Base-by-base conservation (phyloP, 53 echinoderm and acorn worm species). In the Patiria pectinifera region DNA sequence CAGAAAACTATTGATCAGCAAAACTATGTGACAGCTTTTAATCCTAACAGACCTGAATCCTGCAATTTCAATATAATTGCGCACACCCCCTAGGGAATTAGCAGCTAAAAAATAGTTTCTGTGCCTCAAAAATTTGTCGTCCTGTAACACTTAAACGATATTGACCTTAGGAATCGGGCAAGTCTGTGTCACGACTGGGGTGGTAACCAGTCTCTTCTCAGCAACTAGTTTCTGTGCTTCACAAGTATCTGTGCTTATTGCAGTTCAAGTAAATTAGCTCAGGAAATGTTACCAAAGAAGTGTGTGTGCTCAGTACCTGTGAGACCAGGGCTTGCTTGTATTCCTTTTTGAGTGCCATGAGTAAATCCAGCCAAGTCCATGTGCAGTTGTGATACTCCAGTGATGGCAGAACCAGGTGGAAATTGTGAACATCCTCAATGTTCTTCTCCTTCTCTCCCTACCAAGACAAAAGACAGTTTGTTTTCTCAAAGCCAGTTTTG, bases 381-480 rank as follows among this genome's bases (percentile, higher is more conserved):
- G 99, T 99, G 78, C 93, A 94, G 88, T 96, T 97, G 82, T 99
- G 99, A 63, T 97, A 99, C 93, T 99, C 99, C 80, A 97, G 88
- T 2, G 96, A 94, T 0, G 99, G 99, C 25, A 97, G 76, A 10
- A 92, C 80, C 14, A 99, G 92, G 81, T 99, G 96, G 71, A 99
- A 96, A 84, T 99, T 97, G 81, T 94, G 94, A 0, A 99, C 99
- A 71, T 99, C 99, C 60, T 99, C 99, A 10, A 99, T 91, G 70
- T 99, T 99, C 93, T 99, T 99, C 71, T 99, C 99, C 82, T 99
- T 99, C 84, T 97, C 99, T 48, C 99, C 99, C 99, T 99, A 83
- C 4, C 79, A 77, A 46, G 71, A 82, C 75, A 2, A 78, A 84
- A 74, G n/a, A 46, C 35, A 14, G 10, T 6, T 66, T 66, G 66